Evolutionary conservation across 2,888 invertebrate genomes (phyloP), one percentile per base, ranked within the genome.

Genomic region (Neoitamus cyanurus): DNA sequence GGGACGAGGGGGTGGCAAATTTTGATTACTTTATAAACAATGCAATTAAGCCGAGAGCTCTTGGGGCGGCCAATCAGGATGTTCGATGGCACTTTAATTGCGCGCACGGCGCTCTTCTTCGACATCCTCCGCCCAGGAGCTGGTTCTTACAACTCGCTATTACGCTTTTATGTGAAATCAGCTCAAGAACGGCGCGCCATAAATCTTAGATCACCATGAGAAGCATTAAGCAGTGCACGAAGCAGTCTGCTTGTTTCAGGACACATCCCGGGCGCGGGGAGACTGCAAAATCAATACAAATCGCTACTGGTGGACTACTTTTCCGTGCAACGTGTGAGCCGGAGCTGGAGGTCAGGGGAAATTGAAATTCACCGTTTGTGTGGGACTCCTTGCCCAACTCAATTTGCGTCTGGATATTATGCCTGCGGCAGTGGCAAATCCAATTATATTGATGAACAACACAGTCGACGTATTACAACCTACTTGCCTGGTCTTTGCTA

Each of bases 361-460:
- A 77, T 77, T 77, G 77, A 77, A 42, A 77, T 77, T 77, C 46
- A 77, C 30, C 77, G n/a, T 77, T 77, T 77, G 77, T 46, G 77
- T 77, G 42, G 42, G 42, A 46, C 42, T 42, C 28, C 77, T 77
- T 77, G 42, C 77, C 42, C 37, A 46, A 77, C 77, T 77, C 77
- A 77, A 77, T 77, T 77, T 77, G 37, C 77, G 77, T 58, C 77
- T 77, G 77, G 77, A 77, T 77, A 77, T 77, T 77, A 77, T 77
- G 77, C 77, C 77, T 46, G 77, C 77, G 77, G 77, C 77, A 77
- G 46, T 77, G 25, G 77, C 37, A 46, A 77, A 77, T 77, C 77
- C 77, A 77, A 77, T 77, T 77, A 77, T 77, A 77, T 77, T 77
- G 77, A 77, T 77, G 77, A 77, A 77, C 77, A 77, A 46, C 77